These are phyloP conservation scores for Cheilosia soror DNA, from an alignment of 2,888 invertebrate species.

Conservation along the genomic window DNA sequence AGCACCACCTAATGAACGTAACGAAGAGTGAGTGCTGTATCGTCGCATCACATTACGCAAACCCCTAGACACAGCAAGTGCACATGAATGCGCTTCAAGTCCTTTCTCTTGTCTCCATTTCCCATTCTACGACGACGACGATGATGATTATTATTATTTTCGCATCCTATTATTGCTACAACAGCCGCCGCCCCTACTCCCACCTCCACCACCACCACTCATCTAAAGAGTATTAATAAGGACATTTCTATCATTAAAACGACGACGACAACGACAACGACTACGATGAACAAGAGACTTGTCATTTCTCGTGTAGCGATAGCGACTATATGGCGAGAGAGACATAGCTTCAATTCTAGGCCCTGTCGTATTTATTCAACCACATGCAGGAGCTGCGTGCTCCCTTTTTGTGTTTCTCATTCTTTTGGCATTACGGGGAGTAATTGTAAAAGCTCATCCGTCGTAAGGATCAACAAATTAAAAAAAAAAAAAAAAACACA, in stretches of 20 bases:
- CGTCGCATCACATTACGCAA: constrained; percentile 74
- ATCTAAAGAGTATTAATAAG: constrained; percentile 72
- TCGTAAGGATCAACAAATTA: constrained; percentile 75
- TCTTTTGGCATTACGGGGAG: constrained; percentile 72
- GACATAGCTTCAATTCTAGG: constrained; percentile 65
- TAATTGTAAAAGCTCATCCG: constrained; percentile 75
- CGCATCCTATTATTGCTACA: constrained; percentile 73
- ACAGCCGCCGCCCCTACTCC: not conserved
- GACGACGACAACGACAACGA: constrained; percentile 42
- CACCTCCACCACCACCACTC: constrained; percentile 31
- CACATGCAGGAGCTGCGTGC: constrained; percentile 73
- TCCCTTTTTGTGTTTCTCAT: constrained; percentile 71
- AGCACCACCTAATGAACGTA: constrained; percentile 69
- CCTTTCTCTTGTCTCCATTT: constrained; percentile 51
- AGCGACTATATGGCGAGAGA: constrained; percentile 27
- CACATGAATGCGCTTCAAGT: constrained; percentile 75
- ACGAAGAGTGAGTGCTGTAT: constrained; percentile 74
- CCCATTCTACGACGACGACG: constrained; percentile 35
- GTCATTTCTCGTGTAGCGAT: constrained; percentile 34
- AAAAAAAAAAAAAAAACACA: constrained; percentile 51
- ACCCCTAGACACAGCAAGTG: constrained; percentile 74
- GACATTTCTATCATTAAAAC: constrained; percentile 74
- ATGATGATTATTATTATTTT: constrained; percentile 74
- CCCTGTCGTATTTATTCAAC: constrained; percentile 74
- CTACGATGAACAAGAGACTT: constrained; percentile 66